Base-by-base conservation (phyloP, 2,797 vertebrate genomes). In the Smutsia gigantea region DNA sequence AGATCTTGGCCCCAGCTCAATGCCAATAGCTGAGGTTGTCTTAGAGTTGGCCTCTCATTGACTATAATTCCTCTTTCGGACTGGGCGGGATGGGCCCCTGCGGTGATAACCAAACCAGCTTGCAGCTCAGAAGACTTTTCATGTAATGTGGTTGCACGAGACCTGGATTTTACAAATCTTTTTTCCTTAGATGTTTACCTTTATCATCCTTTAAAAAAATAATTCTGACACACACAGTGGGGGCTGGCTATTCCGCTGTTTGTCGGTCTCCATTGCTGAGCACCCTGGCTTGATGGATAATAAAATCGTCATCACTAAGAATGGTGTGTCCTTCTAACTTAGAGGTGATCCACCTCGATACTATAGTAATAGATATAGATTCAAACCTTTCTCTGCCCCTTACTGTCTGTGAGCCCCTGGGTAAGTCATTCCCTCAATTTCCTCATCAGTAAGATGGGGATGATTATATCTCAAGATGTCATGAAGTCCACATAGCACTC, bases 51-150 rank as follows among this genome's bases (percentile, higher is more conserved):
- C 55, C 64, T 72, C 63, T n/a, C 23, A 12, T 2, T 0, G 25
- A 37, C 31, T 7, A 0, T 4, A 14, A 31, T 37, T 49, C 68
- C 13, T 3, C 7, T 27, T 46, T 21, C 49, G 27, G 63, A 75
- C 18, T n/a, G 9, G 42, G 10, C 42, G 27, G 53, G 15, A 23
- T 19, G 51, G 14, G 34, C 64, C 15, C 19, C 0, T 0, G 1
- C 5, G 19, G 19, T 31, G 12, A 29, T 31, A 59, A 53, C 34
- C 49, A 27, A 42, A 69, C 51, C 1, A n/a, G 8, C 49, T 46
- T 31, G 51, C 29, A 81, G 63, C 49, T 68, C 25, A 17, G 51
- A 66, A 74, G 66, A 13, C 15, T 85, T 89, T 84, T 71, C 23
- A 37, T 49, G 69, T 15, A 12, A 18, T 25, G 25, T 2, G 13